A percentile compares a stretch with the other conserved stretches of the same genome.
These are phyloP conservation scores for Ceramica pisi DNA, from an alignment of 2,888 invertebrate genomes.

Conservation along the genomic window DNA sequence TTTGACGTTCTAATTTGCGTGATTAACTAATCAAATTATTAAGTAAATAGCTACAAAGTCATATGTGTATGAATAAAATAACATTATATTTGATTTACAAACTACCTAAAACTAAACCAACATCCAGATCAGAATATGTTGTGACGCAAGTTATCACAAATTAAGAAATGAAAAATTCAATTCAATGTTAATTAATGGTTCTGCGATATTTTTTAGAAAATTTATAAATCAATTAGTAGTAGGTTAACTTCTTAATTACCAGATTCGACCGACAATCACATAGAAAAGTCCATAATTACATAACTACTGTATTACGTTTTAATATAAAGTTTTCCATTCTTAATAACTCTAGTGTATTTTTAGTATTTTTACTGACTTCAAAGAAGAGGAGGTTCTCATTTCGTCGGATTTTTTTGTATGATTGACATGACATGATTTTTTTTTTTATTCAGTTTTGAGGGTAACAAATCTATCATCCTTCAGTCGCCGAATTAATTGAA, in stretches of 20 bases:
- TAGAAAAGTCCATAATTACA: neutral
- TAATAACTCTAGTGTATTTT: no score
- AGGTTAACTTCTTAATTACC: neutral
- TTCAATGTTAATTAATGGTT: neutral
- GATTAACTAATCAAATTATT: conserved; percentile 2
- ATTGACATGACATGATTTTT: no score
- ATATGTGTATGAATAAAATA: neutral
- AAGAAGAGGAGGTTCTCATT: no score
- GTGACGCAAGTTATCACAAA: neutral
- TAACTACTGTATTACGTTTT: no score
- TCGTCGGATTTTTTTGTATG: no score
- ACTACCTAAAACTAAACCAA: neutral
- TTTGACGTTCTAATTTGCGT: neutral
- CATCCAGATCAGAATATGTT: no score
- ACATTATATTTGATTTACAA: neutral
- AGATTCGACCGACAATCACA: neutral
- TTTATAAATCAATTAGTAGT: neutral
- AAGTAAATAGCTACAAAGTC: neutral
- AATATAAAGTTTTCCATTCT: no score
- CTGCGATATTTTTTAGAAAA: no score
- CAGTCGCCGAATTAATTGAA: neutral
- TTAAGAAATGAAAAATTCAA: neutral
- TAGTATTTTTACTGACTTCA: no score
- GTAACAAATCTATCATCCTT: neutral
- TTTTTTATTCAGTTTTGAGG: no score